Evolutionary conservation across 2,113 vertebrate species (phyloP).

Genomic region (Nettapus auritus): DNA sequence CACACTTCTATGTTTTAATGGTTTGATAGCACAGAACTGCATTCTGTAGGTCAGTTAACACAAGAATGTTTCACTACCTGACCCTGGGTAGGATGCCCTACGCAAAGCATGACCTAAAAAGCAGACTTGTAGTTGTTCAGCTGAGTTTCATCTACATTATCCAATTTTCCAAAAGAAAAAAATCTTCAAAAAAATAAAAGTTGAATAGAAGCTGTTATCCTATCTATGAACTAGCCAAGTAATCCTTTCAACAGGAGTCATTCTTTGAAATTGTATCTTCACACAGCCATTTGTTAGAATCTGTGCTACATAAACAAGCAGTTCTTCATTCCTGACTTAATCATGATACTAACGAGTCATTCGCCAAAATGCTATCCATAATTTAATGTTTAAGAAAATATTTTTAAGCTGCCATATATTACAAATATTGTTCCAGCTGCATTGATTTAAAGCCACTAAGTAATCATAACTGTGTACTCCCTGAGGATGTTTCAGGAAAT

Average conservation of each 20-base stretch:
- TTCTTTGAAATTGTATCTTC: neutral
- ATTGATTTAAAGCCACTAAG: slow-evolving; percentile 20
- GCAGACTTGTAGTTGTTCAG: slow-evolving; percentile 1
- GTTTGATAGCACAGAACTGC: neutral
- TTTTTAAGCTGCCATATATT: slow-evolving; percentile 56
- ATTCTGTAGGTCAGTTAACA: neutral
- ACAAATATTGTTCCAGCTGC: slow-evolving; percentile 34
- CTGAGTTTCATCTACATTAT: neutral
- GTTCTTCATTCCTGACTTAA: slow-evolving; percentile 10
- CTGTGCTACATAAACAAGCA: neutral
- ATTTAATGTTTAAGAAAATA: slow-evolving; percentile 34
- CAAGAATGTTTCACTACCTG: neutral
- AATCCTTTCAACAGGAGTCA: neutral
- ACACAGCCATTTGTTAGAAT: neutral
- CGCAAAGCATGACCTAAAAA: neutral
- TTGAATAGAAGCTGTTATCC: neutral
- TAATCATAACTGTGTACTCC: neutral
- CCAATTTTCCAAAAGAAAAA: neutral
- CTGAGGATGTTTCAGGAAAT: slow-evolving; percentile 40
- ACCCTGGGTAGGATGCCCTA: neutral
- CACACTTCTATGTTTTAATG: neutral
- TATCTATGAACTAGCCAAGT: neutral
- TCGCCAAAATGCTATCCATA: slow-evolving; percentile 7
- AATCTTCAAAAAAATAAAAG: neutral
- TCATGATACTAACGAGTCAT: neutral